Conservation (phyloP, 2,113 vertebrate species). For the Emberiza fucata region DNA sequence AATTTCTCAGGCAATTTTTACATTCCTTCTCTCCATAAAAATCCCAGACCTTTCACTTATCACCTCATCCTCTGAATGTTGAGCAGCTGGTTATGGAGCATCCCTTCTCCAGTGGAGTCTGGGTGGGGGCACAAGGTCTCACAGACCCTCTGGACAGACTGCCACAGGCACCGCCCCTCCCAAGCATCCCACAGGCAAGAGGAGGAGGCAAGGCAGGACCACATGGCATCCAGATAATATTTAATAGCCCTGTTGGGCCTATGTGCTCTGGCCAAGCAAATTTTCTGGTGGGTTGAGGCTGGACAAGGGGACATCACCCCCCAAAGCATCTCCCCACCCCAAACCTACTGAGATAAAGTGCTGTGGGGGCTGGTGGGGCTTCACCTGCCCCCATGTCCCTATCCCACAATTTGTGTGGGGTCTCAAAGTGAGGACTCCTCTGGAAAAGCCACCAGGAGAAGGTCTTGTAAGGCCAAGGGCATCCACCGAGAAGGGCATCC, state of each 20-base stretch:
- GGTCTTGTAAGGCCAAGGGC: neutral
- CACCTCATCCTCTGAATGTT: neutral
- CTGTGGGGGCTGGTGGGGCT: neutral
- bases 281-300: neutral
- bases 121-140: neutral
- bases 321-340: neutral
- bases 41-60: neutral
- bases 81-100: neutral
- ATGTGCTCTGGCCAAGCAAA: neutral
- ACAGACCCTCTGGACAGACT: neutral
- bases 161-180: rapidly evolving
- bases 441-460: neutral
- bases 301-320: neutral
- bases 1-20: neutral
- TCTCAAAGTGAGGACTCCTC: neutral
- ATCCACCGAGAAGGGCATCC: neutral
- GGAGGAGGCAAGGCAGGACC: neutral
- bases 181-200: neutral
- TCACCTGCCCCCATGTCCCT: rapidly evolving
- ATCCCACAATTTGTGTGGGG: neutral
- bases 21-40: neutral
- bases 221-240: neutral
- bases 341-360: neutral
- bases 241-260: neutral
- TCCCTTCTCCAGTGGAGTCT: neutral